Base-by-base conservation (phyloP, 2,888 invertebrate genomes). In the Teinopalpus imperialis region DNA sequence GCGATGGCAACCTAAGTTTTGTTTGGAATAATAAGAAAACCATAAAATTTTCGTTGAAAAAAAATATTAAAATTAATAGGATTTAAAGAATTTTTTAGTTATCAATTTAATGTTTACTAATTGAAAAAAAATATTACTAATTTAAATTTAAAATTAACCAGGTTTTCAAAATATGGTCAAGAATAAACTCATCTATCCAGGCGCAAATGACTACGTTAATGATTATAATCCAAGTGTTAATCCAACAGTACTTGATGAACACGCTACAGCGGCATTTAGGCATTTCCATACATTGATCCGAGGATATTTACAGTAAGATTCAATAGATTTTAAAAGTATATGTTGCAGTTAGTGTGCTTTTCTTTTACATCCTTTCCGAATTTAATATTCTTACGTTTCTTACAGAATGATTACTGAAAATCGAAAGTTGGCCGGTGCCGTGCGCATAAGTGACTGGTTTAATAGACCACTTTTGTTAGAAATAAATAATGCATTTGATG, bases 401-500 rank as follows among this genome's bases (percentile, higher is more conserved):
- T 50, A 61, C 69, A 93, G 93, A 55, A 69, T 93, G 52, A 83
- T 93, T 7, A 79, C 88, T 4, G 92, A 93, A 66, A 76, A 85
- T 51, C 90, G 93, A 30, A 70, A 79, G 14, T 66, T 87, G 16
- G 70, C 81, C 16, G 90, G 90, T 1, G 88, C 89, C 2, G 74
- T 94, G n/a, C 90, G 94, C 8, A 66, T 94, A 30, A 94, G 94
- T 60, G 93, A 94, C 67, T 92, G 92, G 91, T 92, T 93, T 67
- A 92, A 93, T 64, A 74, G 92, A 32, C 94, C 94, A 0, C 79
- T 90, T 0, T 69, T 94, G 10, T 72, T 94, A 14, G 94, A 94
- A 66, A 79, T 92, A 34, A 90, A 88, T 12, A 81, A 91, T 51
- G 90, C 92, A 37, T 93, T 95, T 61, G 94, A 95, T 69, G 92